Evolutionary conservation across 2,113 vertebrate species (phyloP).

Genomic region (Choloepus hoffmanni): DNA sequence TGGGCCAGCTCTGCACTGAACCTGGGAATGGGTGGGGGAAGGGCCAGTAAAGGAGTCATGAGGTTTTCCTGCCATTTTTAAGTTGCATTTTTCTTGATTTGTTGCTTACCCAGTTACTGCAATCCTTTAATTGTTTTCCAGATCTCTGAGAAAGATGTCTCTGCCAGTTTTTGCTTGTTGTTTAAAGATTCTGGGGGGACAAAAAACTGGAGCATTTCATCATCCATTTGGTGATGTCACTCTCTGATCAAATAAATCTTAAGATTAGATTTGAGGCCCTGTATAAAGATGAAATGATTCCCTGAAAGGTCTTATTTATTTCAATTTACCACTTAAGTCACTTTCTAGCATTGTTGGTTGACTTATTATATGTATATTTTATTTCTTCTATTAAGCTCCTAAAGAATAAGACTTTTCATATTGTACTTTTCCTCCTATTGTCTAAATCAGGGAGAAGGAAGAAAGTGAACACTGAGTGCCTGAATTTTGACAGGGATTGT

Average conservation of each 20-base stretch:
- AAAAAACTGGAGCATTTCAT: no score
- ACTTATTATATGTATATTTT: neutral
- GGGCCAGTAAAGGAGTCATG: no score
- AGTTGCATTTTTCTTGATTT: no score
- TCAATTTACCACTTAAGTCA: neutral
- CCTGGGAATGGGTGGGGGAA: no score
- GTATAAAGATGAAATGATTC: slow-evolving; percentile 7
- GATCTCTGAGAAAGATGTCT: no score
- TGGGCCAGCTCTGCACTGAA: no score
- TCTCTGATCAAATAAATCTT: neutral
- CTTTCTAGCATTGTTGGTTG: neutral
- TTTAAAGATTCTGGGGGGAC: no score
- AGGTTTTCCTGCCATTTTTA: no score
- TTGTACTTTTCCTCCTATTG: neutral
- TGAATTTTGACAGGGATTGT: neutral
- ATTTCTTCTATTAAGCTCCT: neutral
- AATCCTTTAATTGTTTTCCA: no score
- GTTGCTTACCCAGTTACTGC: no score
- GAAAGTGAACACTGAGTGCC: neutral
- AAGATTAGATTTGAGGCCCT: slow-evolving; percentile 20
- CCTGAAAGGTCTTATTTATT: neutral
- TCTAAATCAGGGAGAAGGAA: neutral
- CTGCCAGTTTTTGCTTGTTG: no score
- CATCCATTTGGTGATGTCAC: no score
- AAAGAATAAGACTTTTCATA: neutral